Base-by-base conservation (phyloP, 2,888 invertebrate genomes). In the Agrotis clavis region DNA sequence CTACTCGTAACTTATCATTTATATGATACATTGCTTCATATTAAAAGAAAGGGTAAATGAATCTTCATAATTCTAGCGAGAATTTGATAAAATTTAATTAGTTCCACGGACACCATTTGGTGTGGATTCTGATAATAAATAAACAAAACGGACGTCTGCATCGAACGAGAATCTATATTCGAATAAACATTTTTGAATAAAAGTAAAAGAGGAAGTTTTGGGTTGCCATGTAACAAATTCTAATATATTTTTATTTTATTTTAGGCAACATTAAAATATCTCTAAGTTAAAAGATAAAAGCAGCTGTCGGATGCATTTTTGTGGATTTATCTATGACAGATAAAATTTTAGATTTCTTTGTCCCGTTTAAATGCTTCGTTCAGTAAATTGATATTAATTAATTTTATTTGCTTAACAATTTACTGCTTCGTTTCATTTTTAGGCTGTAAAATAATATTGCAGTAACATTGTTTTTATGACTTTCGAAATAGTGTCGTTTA, bases 221-320 rank as follows among this genome's bases (percentile, higher is more conserved):
- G 65, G 61, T 30, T 71, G 67, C 65, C 35, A 54, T 25, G 30
- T 76, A 60, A 77, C 77, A 81, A 63, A 62, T 74, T 71, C 50
- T 16, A 0, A 30, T 62, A 30, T 61, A 60, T 69, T 70, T 71
- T 69, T 68, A 66, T 71, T 66, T 60, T 48, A 72, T 67, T 74
- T 74, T 72, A 51, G 54, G 66, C 30, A 70, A 63, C 68, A 69
- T 72, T 67, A 67, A 74, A 35, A 71, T 65, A 11, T 53, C 53
- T 71, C 64, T 53, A 56, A 62, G 45, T 70, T 72, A 3, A 30
- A 54, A 86, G 71, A 77, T 84, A 83, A 86, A 86, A 79, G 77
- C 74, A 25, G 47, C 71, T 76, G 81, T 81, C 75, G 68, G 63
- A 75, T 72, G 74, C 77, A 77, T 74, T 75, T 67, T 63, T 57